Base-by-base conservation (phyloP, 2,797 vertebrate genomes). In the Liasis olivaceus region DNA sequence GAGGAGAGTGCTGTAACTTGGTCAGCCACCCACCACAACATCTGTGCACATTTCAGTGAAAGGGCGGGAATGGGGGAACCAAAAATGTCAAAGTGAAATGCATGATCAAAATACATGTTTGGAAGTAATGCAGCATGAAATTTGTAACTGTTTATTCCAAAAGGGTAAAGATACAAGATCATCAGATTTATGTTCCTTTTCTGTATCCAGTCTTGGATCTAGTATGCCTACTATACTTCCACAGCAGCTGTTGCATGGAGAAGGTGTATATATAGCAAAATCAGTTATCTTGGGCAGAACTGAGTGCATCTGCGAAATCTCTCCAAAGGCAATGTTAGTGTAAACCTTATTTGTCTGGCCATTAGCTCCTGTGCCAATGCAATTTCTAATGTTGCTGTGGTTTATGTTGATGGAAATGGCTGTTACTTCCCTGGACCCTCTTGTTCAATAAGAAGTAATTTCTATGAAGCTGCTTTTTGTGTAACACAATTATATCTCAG, bases 381-480 rank as follows among this genome's bases (percentile, higher is more conserved):
- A 94, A 94, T 93, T 54, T 89, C 63, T 87, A 91, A 85, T 91
- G 64, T 92, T 94, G 92, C 88, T 95, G 51, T 69, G 87, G 93
- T 95, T 93, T 91, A 91, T 94, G 94, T 95, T 91, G 92, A 95
- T 91, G 93, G 89, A 92, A 96, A 94, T 95, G 91, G 54, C 58
- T 92, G 63, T 58, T 93, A 59, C 58, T n/a, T 94, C 69, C 62
- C 90, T 36, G 91, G 90, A 54, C 9, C 87, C 26, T 92, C 31
- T 22, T 95, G 28, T 91, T 94, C 77, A 94, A 93, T 93, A 92
- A 92, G 88, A 94, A 94, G 64, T 92, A 85, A 94, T 94, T 93
- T 94, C 91, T 89, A 91, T 64, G 81, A 94, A 36, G 8, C 63
- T 90, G 72, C 54, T 72, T 92, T 84, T 62, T 94, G 89, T 66